Evolutionary conservation across 2,888 invertebrate genomes (phyloP).

Genomic region (Euphydryas editha): DNA sequence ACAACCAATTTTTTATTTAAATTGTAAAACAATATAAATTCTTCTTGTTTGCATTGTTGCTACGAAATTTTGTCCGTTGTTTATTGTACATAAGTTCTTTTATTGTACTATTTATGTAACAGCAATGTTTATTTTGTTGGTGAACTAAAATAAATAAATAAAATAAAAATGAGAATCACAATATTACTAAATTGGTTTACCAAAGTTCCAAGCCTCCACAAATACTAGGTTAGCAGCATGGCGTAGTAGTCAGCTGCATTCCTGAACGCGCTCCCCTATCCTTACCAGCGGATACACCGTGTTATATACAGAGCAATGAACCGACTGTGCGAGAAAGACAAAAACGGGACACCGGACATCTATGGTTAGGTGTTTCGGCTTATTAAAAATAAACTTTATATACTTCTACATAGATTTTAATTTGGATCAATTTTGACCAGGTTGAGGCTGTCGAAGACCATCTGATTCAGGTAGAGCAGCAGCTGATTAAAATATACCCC

Average conservation of each 20-base stretch:
- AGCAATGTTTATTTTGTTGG: no score
- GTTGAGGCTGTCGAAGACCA: constrained; percentile 56
- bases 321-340: constrained; percentile 66
- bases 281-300: constrained; percentile 60
- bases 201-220: constrained; percentile 68
- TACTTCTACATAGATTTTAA: constrained; percentile 9
- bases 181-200: constrained; percentile 25
- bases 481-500: constrained; percentile 31
- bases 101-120: no score
- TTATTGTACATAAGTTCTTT: no score
- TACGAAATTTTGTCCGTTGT: no score
- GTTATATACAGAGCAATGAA: constrained; percentile 58
- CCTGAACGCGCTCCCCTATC: constrained; percentile 56
- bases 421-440: constrained; percentile 41
- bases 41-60: no score
- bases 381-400: constrained; percentile 40
- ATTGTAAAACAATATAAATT: no score
- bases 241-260: constrained; percentile 61
- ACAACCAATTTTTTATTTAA: no score
- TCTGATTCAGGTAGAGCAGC: constrained; percentile 54
- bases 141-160: no score
- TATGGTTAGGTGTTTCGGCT: not conserved
- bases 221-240: constrained; percentile 66
- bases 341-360: constrained; percentile 75
- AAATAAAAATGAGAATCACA: no score